Percentiles rank a stretch among this genome's conserved stretches.
These are phyloP conservation scores for Ophioninae sp. DNA, from an alignment of 2,888 invertebrate species.

Conservation along the genomic window DNA sequence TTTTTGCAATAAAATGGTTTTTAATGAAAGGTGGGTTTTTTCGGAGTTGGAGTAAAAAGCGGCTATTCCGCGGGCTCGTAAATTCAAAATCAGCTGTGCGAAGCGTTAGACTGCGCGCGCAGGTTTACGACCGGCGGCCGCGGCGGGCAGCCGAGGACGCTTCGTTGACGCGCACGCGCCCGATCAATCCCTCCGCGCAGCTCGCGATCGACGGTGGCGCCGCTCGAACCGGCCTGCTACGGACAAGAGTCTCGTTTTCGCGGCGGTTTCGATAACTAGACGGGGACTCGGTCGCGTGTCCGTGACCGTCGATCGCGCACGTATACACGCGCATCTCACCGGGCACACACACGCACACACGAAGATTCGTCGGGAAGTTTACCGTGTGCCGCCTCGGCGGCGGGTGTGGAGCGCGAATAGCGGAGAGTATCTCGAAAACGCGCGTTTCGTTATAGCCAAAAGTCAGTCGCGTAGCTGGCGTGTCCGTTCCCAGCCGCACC, in stretches of 20 bases:
- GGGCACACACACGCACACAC: slow-evolving; percentile 6
- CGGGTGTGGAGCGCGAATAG: slow-evolving; percentile 47
- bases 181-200: background rate
- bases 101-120: slow-evolving; percentile 23
- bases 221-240: slow-evolving; percentile 48
- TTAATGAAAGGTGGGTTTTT: slow-evolving; percentile 1
- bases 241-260: background rate
- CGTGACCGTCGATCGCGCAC: slow-evolving; percentile 49
- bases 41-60: background rate
- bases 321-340: background rate
- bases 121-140: background rate
- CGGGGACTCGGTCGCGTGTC: slow-evolving; percentile 53
- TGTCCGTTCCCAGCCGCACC: slow-evolving; percentile 60
- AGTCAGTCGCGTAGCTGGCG: slow-evolving; percentile 61
- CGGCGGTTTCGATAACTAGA: slow-evolving; percentile 47
- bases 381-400: background rate
- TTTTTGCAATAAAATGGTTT: slow-evolving; percentile 67
- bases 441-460: slow-evolving; percentile 55
- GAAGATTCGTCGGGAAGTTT: background rate
- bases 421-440: slow-evolving; percentile 35
- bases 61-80: slow-evolving; percentile 18
- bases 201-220: slow-evolving; percentile 50
- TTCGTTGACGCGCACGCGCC: background rate
- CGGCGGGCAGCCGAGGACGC: background rate
- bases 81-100: slow-evolving; percentile 58